Conservation (phyloP, 2,797 vertebrate species). For the Neomorphus geoffroyi region DNA sequence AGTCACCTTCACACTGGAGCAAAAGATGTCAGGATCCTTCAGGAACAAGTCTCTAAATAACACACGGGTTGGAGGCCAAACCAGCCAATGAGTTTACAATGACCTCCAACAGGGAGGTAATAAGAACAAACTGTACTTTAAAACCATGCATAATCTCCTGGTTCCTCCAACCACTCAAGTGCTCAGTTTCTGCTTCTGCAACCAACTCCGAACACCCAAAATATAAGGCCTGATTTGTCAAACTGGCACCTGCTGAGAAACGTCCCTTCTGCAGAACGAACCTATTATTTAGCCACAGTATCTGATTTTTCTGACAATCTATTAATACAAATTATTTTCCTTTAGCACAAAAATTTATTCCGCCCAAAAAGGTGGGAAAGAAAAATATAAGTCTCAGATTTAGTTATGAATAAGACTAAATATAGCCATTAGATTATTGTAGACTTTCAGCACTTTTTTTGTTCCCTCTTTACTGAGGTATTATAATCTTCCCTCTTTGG, state of each 20-base stretch:
- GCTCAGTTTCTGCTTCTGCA: neutral
- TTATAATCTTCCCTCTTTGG: neutral
- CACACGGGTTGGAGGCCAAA: fast-evolving
- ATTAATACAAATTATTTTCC: neutral
- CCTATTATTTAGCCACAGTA: neutral
- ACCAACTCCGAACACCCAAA: neutral
- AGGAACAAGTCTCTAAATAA: neutral
- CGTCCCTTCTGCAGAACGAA: neutral
- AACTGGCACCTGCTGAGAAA: neutral
- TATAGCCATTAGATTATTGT: neutral
- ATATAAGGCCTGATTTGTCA: neutral
- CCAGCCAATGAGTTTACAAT: neutral
- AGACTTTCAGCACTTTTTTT: neutral
- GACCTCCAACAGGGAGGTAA: neutral
- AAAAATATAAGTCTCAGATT: neutral
- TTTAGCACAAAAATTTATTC: neutral
- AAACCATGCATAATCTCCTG: neutral
- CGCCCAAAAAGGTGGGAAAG: neutral
- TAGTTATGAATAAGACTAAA: neutral
- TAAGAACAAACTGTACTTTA: neutral
- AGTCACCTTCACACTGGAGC: neutral
- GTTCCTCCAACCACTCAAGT: neutral
- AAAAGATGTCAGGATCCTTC: neutral
- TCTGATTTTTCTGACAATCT: neutral
- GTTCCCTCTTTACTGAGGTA: neutral